Evolutionary conservation across 2,888 invertebrate genomes (phyloP).

Genomic region (Eristalinus aeneus): DNA sequence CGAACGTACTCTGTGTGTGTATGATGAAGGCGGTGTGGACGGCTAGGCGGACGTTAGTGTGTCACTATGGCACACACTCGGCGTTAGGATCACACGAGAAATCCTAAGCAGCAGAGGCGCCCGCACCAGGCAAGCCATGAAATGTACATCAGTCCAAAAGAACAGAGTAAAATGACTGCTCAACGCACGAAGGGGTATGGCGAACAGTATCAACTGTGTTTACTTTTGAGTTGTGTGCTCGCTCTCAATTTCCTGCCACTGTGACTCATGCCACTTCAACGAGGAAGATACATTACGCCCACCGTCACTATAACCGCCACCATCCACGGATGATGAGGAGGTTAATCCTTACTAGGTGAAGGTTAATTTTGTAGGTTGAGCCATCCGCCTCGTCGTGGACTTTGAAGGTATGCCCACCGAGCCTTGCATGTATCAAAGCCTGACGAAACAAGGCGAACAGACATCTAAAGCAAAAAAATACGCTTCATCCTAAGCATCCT

Average conservation of each 20-base stretch:
- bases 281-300: not conserved
- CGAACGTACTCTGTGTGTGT: not conserved
- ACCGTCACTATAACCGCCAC: not conserved
- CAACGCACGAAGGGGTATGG: not conserved
- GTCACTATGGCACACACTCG: not conserved
- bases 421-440: constrained; percentile 47
- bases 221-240: not conserved
- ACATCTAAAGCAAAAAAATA: not conserved
- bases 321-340: not conserved
- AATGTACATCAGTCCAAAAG: not conserved
- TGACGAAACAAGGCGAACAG: not conserved
- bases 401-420: constrained; percentile 27
- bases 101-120: not conserved
- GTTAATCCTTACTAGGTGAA: constrained; percentile 60
- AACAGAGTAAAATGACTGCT: not conserved
- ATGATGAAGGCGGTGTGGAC: not conserved
- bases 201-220: not conserved
- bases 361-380: constrained; percentile 58
- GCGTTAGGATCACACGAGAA: constrained; percentile 13
- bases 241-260: not conserved
- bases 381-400: not conserved
- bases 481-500: constrained; percentile 35
- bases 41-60: not conserved
- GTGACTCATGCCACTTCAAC: not conserved
- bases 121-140: not conserved